phyloP scores from a whole-genome alignment of 2,113 vertebrate species.

The Clarias magur region DNA sequence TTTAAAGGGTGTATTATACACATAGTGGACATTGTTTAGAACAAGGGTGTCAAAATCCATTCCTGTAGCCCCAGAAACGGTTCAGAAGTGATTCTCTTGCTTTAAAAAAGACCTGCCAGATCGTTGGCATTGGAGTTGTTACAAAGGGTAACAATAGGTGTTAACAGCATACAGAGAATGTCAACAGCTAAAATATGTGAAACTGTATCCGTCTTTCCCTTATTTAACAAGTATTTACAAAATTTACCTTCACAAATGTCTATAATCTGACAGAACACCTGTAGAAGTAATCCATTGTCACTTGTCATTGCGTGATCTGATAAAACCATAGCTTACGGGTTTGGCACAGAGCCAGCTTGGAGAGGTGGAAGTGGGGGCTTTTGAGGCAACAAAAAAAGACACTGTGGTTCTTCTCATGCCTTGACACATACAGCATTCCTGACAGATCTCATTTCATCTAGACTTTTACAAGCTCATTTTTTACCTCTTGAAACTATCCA shows the following conservation, averaged over 20 bases:
- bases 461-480: conserved; percentile 41
- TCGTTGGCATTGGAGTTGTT: not conserved
- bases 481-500: conserved; percentile 36
- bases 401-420: conserved; percentile 56
- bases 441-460: conserved; percentile 61
- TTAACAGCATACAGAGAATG: not conserved
- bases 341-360: conserved; percentile 40
- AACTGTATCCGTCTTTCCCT: not conserved
- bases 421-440: conserved; percentile 62
- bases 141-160: not conserved
- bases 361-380: not conserved
- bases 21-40: not conserved
- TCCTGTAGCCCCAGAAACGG: not conserved
- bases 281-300: conserved; percentile 1
- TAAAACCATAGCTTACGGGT: conserved; percentile 48
- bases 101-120: not conserved
- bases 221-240: not conserved
- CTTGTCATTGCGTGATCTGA: conserved; percentile 47
- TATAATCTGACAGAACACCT: conserved; percentile 4
- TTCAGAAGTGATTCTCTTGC: not conserved
- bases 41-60: not conserved
- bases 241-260: not conserved
- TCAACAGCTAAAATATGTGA: not conserved
- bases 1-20: conserved; percentile 26
- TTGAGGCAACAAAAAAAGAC: conserved; percentile 39